Conservation (phyloP, 2,888 invertebrate genomes). For the Athalia circularis region DNA sequence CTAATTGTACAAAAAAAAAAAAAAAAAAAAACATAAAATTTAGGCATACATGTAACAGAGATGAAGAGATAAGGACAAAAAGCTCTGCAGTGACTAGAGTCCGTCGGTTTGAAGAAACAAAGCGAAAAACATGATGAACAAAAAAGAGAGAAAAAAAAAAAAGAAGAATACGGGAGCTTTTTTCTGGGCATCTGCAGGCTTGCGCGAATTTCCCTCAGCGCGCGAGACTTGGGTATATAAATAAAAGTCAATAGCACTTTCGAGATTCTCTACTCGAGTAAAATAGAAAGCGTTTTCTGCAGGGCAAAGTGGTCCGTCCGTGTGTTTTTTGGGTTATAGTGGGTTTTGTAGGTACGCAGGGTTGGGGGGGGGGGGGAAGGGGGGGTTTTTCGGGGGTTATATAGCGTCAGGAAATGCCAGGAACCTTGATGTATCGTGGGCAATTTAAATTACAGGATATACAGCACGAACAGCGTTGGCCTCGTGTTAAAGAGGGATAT, state of each 20-base stretch:
- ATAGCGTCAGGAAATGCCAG: constrained; percentile 36
- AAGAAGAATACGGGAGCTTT: not conserved
- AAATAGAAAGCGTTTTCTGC: constrained; percentile 31
- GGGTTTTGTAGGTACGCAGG: constrained; percentile 1
- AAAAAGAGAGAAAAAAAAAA: not conserved
- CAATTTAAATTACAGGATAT: constrained; percentile 48
- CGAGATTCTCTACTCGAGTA: constrained; percentile 41
- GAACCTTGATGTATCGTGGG: constrained; percentile 46
- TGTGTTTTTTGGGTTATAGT: not conserved
- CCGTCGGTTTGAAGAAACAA: not conserved
- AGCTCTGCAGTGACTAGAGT: too few relatives aligned
- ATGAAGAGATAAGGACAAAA: not conserved
- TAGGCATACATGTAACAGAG: not conserved
- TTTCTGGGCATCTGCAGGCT: not conserved
- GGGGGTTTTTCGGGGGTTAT: not conserved
- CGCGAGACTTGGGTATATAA: constrained; percentile 7
- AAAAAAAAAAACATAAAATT: not conserved
- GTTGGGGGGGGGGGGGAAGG: not conserved
- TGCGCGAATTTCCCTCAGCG: constrained; percentile 19
- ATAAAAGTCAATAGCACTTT: constrained; percentile 44
- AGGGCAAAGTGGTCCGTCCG: constrained; percentile 40
- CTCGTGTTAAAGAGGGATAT: constrained; percentile 11
- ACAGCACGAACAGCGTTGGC: not conserved
- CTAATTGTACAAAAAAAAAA: not conserved
- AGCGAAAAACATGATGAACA: not conserved